Base-by-base conservation (phyloP, 1,140 invertebrate species). In the Druon quercuslanigerum region DNA sequence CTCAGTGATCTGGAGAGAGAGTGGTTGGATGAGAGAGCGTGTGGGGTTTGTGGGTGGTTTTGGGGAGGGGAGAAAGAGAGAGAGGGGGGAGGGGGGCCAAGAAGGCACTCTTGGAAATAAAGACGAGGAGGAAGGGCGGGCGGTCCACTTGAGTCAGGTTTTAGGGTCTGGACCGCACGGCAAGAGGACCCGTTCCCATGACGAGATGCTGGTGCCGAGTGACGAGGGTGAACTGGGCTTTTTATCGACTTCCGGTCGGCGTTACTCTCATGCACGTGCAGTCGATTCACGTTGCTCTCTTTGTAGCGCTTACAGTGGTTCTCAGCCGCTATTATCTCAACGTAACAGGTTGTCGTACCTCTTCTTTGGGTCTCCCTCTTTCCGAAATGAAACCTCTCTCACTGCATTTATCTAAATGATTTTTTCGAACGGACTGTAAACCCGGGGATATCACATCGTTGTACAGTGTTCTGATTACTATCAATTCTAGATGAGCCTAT, bases 221-320 rank as follows among this genome's bases (percentile, higher is more conserved):
- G 89, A 90, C 87, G 90, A 91, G 90, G 90, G 90, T 90, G 88
- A 90, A 91, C 85, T 80, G 86, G 86, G 88, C 88, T 91, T 91
- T 91, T 91, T 91, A 91, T 91, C 90, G 90, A 91, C 90, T 91
- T 91, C 90, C 90, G 90, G 89, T 90, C 88, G 88, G 87, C 87
- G 88, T 87, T 88, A 87, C 86, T 90, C 87, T 86, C 85, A 89
- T 90, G 88, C 90, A 90, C 89, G 89, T 90, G 90, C 87, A 88
- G 76, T 82, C 80, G 83, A 54, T 80, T 83, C 83, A 85, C 82
- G 79, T 82, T 87, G 86, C 83, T 88, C 87, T 86, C 86, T 90
- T 90, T 89, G 86, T 88, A 81, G 73, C 77, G 78, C 75, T 77
- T 73, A 50, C 85, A 88, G 90, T 77, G 88, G 79, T 83, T 89